Evolutionary conservation across 2,797 vertebrate genomes (phyloP).

Genomic region (Mormyrops attenuatus): DNA sequence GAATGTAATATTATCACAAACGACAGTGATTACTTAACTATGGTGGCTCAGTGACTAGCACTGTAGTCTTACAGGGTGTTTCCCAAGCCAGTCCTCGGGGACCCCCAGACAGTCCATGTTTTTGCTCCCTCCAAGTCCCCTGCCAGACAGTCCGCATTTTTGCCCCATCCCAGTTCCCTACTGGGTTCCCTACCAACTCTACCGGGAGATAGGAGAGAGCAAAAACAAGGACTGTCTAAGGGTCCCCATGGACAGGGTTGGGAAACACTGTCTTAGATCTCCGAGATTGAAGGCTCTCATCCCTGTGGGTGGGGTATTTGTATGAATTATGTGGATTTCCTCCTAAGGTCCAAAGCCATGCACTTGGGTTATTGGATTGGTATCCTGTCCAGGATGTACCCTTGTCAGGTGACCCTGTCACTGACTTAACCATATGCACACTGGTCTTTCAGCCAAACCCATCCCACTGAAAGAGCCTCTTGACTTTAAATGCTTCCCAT

Average conservation of each 20-base stretch:
- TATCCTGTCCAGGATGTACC: background rate
- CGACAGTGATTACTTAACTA: background rate
- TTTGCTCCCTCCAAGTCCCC: background rate
- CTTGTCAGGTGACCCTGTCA: background rate
- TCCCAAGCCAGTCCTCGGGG: background rate
- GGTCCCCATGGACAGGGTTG: background rate
- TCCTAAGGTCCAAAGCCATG: background rate
- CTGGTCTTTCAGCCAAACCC: background rate
- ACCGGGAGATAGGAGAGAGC: background rate
- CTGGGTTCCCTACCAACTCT: background rate
- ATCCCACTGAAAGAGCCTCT: background rate
- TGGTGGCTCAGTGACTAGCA: background rate
- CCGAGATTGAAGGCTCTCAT: background rate
- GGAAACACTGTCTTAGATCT: background rate
- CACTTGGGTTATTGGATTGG: background rate
- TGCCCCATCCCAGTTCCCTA: background rate
- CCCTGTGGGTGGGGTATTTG: background rate
- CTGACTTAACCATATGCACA: background rate
- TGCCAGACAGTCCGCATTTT: background rate
- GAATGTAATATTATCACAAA: background rate
- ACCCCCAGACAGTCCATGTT: background rate
- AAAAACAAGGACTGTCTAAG: background rate
- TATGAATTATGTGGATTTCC: background rate
- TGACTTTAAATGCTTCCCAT: background rate
- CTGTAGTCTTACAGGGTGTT: background rate